Base-by-base conservation (phyloP, 2,888 invertebrate genomes). In the Chymomyza fuscimana region DNA sequence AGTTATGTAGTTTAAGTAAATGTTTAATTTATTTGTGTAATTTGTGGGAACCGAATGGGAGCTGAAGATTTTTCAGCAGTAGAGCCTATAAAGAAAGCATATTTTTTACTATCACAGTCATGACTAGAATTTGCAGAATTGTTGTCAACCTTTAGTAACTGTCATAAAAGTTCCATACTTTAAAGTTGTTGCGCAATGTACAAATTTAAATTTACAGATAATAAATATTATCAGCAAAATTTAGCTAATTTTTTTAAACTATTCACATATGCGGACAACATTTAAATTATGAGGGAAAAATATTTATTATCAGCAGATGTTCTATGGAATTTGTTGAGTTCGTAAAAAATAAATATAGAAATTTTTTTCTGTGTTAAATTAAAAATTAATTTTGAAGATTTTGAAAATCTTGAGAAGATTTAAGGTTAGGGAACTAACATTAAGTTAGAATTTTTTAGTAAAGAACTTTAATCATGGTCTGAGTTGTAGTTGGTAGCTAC, bases 1-100 rank as follows among this genome's bases (percentile, higher is more conserved):
- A 54, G 54, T 54, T 54, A 54, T 54, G 54, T 54, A 54, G 54
- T 54, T 10, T 19, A 22, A 54, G 54, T 54, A 54, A 54, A 19
- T 15, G 16, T 54, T 54, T 54, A 19, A 54, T 54, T 54, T 54
- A 54, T 52, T 40, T 46, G 40, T 3, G 10, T 46, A 46, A 46
- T 12, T 2, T 46, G 40, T 46, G 40, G 40, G 40, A 46, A 46
- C 12, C 3, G 12, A 7, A 12, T 5, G 12, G 10, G 12, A 46
- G 40, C 12, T 12, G 12, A 10, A 46, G 40, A 46, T 46, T 46
- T 46, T 46, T 12, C 40, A 32, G 32, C 7, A 32, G 32, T 4
- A 3, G 25, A 19, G 25, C 25, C 25, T 25, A 19, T 19, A 4
- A 25, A 4, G 25, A 4, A 25, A 3, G 25, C 25, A 1, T 22